A percentile compares a stretch with the other conserved stretches of the same genome.
phyloP scores from a whole-genome alignment of 2,113 vertebrate genomes.

The Aegithalos caudatus region DNA sequence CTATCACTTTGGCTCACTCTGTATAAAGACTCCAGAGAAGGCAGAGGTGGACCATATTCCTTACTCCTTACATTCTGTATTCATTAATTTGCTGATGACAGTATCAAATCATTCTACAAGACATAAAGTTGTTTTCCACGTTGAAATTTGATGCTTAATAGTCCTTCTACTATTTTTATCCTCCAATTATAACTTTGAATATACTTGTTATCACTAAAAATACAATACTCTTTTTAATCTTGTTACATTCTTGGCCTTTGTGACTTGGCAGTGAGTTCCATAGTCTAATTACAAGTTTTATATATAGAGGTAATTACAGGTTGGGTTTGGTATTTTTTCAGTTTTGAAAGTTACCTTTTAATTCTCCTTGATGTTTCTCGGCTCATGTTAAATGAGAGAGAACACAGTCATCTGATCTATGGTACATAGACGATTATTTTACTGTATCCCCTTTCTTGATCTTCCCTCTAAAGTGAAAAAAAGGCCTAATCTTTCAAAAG shows the following conservation, averaged over 20 bases:
- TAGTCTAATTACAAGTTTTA: conserved; percentile 40
- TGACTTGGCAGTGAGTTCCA: conserved; percentile 37
- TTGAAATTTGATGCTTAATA: background rate
- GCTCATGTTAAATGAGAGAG: conserved; percentile 16
- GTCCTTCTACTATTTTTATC: conserved; percentile 2
- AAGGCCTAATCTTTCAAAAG: background rate
- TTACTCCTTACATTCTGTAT: background rate
- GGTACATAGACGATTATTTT: conserved; percentile 18
- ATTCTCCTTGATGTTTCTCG: conserved; percentile 18
- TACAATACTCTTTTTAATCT: conserved; percentile 43
- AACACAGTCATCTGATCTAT: background rate
- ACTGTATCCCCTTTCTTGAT: background rate
- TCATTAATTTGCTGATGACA: background rate
- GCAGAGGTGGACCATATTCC: background rate
- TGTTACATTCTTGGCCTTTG: conserved; percentile 22
- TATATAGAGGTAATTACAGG: conserved; percentile 45
- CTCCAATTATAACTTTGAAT: conserved; percentile 25
- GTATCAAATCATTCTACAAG: background rate
- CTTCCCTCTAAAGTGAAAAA: background rate
- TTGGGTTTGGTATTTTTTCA: background rate
- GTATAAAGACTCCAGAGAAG: background rate
- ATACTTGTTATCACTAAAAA: conserved; percentile 42
- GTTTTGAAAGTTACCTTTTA: conserved; percentile 46
- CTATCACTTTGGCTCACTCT: background rate
- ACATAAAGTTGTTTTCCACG: background rate